Evolutionary conservation across 2,888 invertebrate species (phyloP), one percentile per base, ranked within the genome.

Genomic region (Eucera pruinosa): DNA sequence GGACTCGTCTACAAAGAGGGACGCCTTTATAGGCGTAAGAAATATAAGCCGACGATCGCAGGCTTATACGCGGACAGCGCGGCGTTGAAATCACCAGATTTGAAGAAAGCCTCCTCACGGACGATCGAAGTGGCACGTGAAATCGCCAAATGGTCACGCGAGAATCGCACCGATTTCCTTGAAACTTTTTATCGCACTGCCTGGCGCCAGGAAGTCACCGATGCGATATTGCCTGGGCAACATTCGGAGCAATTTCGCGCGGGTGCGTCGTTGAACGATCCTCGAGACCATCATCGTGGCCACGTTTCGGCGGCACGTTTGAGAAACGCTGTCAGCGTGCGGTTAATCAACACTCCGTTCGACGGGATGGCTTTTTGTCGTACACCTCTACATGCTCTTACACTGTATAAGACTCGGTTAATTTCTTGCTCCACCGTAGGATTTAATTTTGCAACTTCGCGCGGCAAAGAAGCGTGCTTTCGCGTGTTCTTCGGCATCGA

Each of bases 311-410:
- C 55, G 43, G 33, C 23, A 11, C 25, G 61, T 66, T 66, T 77
- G 80, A 77, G 76, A 76, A 48, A 60, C 74, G 48, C 76, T 77
- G 82, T 68, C 25, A 18, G 20, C 25, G 54, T 43, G 54, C 65
- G 78, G 57, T 83, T 82, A 78, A 83, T 83, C 83, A 71, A 65
- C 76, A 74, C 83, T 71, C 62, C 55, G 27, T 80, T 43, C 52
- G 82, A 70, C 67, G 43, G 15, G 60, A 64, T 58, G 52, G 73
- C 6, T 70, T 83, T 76, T 78, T 81, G 75, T 62, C 65, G 7
- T n/a, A n/a, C 64, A 23, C 13, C 20, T 27, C 61, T 15, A 27
- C 48, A 25, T n/a, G 43, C 55, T n/a, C n/a, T n/a, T n/a, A n/a
- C n/a, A n/a, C n/a, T n/a, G n/a, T n/a, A n/a, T 55, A n/a, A 33